Percentiles rank a stretch among this genome's conserved stretches.
Conservation (phyloP, 2,797 vertebrate species). For the Rhinatrema bivittatum region DNA sequence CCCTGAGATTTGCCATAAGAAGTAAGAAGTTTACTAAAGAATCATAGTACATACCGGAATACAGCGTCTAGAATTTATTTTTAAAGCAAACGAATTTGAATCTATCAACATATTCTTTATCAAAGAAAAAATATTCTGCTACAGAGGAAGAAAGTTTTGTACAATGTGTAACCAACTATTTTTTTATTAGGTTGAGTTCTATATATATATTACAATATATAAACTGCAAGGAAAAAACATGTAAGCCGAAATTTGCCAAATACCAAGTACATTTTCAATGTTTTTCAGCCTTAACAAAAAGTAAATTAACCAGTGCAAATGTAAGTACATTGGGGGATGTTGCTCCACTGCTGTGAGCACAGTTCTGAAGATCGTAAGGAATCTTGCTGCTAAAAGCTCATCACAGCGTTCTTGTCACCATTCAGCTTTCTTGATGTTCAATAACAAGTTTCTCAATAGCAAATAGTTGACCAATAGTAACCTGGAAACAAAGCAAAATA, state of each 20-base stretch:
- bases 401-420: conserved; percentile 26
- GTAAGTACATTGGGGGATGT: too few species aligned
- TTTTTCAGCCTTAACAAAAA: conserved; percentile 18
- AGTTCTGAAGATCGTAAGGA: conserved; percentile 28
- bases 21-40: too few species aligned
- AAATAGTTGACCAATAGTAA: conserved; percentile 59
- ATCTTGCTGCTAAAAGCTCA: conserved; percentile 1
- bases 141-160: too few species aligned
- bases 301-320: too few species aligned
- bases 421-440: conserved; percentile 48
- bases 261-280: conserved; percentile 7
- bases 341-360: conserved; percentile 5
- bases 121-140: too few species aligned
- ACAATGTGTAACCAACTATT: too few species aligned
- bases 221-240: conserved; percentile 7
- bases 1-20: too few species aligned
- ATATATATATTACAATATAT: conserved; percentile 9
- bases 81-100: too few species aligned
- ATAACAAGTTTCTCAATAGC: conserved; percentile 55
- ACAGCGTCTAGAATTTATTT: too few species aligned
- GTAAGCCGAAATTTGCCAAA: conserved; percentile 20
- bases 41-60: too few species aligned
- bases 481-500: conserved; percentile 59
- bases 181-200: conserved; percentile 9
- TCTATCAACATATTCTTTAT: too few species aligned